phyloP scores from a whole-genome alignment of 2,888 invertebrate genomes.

The Timandra comae region DNA sequence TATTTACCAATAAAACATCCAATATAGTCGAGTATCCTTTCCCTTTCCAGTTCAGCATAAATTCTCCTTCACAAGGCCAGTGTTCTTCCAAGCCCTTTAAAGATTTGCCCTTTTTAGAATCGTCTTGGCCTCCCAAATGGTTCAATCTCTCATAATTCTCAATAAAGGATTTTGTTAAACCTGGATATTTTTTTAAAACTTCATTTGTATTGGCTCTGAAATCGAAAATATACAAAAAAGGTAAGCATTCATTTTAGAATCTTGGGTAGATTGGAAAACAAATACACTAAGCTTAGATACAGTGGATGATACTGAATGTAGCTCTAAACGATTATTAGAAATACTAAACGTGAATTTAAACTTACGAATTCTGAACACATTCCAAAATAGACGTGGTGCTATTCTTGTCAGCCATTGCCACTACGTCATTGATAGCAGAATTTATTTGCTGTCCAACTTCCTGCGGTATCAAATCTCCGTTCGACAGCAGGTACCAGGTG shows the following conservation, averaged over 20 bases:
- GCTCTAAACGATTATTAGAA: no score
- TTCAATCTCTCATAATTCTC: conserved; percentile 80
- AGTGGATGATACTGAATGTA: no score
- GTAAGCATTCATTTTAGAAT: no score
- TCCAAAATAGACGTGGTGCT: conserved; percentile 41
- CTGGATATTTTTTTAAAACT: conserved; percentile 42
- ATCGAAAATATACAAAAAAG: no score
- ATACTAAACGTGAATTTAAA: no score
- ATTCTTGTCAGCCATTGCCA: conserved; percentile 45
- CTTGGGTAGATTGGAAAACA: no score
- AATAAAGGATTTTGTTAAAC: conserved; percentile 65
- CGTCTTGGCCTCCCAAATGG: conserved; percentile 79
- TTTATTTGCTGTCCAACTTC: conserved; percentile 34
- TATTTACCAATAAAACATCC: conserved; percentile 81
- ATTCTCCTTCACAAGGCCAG: conserved; percentile 82
- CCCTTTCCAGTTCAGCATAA: conserved; percentile 83
- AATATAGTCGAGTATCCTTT: conserved; percentile 82
- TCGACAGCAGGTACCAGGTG: conserved; percentile 46
- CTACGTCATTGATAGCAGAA: conserved; percentile 34
- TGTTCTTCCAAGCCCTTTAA: conserved; percentile 78
- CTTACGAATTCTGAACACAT: conserved; percentile 43
- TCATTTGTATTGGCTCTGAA: conserved; percentile 41
- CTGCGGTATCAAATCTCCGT: conserved; percentile 43
- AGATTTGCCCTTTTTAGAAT: conserved; percentile 72
- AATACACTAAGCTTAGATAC: no score